Conservation (phyloP, 2,888 invertebrate genomes). For the Dendrolimus pini region DNA sequence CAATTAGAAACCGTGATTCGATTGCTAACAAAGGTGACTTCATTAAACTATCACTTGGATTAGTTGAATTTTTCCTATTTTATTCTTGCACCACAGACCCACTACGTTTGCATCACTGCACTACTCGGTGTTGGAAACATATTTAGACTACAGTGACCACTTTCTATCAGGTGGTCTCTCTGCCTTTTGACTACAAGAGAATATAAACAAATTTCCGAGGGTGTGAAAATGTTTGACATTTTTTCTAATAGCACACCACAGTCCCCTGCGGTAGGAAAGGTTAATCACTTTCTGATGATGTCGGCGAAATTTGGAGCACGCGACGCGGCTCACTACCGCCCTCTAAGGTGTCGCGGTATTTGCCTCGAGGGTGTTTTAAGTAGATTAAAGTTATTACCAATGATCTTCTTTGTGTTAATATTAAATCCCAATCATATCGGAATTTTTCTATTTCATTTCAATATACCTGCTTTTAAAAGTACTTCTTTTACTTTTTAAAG, state of each 20-base stretch:
- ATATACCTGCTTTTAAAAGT: too few species aligned
- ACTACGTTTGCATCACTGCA: too few species aligned
- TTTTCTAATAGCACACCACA: slow-evolving; percentile 46
- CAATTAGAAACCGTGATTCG: too few species aligned
- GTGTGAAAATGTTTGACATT: slow-evolving; percentile 24
- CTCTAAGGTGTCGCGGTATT: neutral
- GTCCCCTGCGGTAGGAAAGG: slow-evolving; percentile 52
- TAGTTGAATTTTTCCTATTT: too few species aligned
- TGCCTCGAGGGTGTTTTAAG: neutral
- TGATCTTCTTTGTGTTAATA: neutral
- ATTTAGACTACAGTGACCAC: too few species aligned
- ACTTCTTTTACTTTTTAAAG: too few species aligned
- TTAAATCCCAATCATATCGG: neutral
- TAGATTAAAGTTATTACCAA: neutral
- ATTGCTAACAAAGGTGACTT: too few species aligned
- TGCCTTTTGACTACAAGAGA: too few species aligned
- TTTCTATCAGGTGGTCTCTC: too few species aligned
- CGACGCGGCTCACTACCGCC: neutral
- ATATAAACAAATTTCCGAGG: slow-evolving; percentile 4
- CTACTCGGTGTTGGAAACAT: too few species aligned
- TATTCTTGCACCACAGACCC: too few species aligned
- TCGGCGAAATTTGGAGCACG: slow-evolving; percentile 16
- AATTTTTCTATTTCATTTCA: neutral
- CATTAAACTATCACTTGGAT: too few species aligned
- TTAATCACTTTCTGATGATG: slow-evolving; percentile 71